These are phyloP conservation scores for Lysiphlebus fabarum DNA, from an alignment of 1,140 invertebrate species.

Conservation along the genomic window DNA sequence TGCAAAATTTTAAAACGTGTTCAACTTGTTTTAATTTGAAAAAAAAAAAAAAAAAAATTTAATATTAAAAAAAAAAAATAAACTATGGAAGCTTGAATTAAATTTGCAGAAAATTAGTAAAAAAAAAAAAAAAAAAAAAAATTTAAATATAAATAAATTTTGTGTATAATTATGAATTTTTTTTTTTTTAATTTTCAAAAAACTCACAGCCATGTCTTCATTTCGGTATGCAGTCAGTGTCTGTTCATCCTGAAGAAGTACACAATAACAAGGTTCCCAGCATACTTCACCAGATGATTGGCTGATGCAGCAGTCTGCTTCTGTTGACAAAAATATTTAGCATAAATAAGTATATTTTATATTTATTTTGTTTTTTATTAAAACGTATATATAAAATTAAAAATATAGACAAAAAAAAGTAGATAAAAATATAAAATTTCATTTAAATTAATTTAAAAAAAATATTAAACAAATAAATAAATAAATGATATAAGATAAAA, in stretches of 20 bases:
- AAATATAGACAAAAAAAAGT: not conserved
- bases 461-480: too few species aligned
- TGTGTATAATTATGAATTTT: not conserved
- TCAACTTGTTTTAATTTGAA: not conserved
- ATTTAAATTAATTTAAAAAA: not conserved
- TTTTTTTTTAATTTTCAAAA: slow-evolving; percentile 12
- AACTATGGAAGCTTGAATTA: not conserved
- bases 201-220: slow-evolving; percentile 83
- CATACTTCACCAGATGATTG: slow-evolving; percentile 53
- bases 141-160: too few species aligned
- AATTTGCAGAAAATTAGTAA: not conserved
- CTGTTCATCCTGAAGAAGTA: slow-evolving; percentile 80
- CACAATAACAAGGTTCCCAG: slow-evolving; percentile 86
- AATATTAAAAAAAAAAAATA: not conserved
- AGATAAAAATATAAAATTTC: not conserved
- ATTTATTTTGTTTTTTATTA: too few species aligned
- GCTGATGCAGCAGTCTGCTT: slow-evolving; percentile 51
- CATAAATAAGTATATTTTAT: not conserved
- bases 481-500: too few species aligned
- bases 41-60: not conserved
- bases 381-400: too few species aligned
- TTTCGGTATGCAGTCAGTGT: slow-evolving; percentile 81
- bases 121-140: slow-evolving; percentile 7
- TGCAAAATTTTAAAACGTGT: not conserved
- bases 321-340: slow-evolving; percentile 37